Percentiles rank a stretch among this genome's conserved stretches.
These are phyloP conservation scores for Sinocyclocheilus rhinocerous DNA, from an alignment of 2,113 vertebrate genomes.

Conservation along the genomic window DNA sequence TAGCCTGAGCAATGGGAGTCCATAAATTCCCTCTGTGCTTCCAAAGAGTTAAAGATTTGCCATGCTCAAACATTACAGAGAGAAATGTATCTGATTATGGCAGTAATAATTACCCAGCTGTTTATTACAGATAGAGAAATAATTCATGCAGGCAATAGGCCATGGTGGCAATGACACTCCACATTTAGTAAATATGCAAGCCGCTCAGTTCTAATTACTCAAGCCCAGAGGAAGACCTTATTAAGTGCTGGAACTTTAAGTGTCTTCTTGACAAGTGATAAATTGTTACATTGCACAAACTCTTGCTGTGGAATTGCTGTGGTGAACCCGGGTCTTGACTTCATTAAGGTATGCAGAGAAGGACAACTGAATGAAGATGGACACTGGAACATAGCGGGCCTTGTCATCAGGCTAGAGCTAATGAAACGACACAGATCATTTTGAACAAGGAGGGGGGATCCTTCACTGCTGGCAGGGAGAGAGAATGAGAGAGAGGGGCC, in stretches of 20 bases:
- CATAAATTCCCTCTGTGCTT: slow-evolving; percentile 77
- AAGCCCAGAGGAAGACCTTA: slow-evolving; percentile 95
- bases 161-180: slow-evolving; percentile 92
- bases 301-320: slow-evolving; percentile 90
- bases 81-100: slow-evolving; percentile 98
- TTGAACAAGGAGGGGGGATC: slow-evolving; percentile 51
- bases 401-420: slow-evolving; percentile 72
- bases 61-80: slow-evolving; percentile 90
- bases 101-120: slow-evolving; percentile 99
- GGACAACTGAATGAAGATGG: slow-evolving; percentile 85
- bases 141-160: slow-evolving; percentile 99
- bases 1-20: slow-evolving; percentile 80
- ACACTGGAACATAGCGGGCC: slow-evolving; percentile 82
- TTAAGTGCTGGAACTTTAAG: slow-evolving; percentile 97
- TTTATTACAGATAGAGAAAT: slow-evolving; percentile 99
- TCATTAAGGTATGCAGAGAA: slow-evolving; percentile 95
- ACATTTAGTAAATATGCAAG: slow-evolving; percentile 99
- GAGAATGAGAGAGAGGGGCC: slow-evolving; percentile 44
- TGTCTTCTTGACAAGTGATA: slow-evolving; percentile 99
- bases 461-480: slow-evolving; percentile 50
- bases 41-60: slow-evolving; percentile 88
- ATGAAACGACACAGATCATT: slow-evolving; percentile 72
- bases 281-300: slow-evolving; percentile 97
- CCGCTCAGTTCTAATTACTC: slow-evolving; percentile 97
- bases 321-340: slow-evolving; percentile 92